These are phyloP conservation scores for Tadarida brasiliensis DNA, from an alignment of 2,797 vertebrate species.

Conservation along the genomic window DNA sequence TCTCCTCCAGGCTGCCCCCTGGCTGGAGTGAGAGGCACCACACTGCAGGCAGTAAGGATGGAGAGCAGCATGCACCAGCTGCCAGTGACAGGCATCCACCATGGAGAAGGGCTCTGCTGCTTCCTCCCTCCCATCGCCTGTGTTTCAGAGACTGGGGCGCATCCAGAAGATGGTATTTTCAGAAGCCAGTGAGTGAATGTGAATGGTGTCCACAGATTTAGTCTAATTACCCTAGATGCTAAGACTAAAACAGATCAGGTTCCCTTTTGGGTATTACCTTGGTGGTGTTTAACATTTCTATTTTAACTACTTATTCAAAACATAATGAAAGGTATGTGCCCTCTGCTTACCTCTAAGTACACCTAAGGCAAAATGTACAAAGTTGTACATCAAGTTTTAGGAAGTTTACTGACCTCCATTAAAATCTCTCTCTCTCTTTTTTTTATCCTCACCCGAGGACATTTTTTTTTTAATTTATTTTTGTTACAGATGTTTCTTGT, in stretches of 20 bases:
- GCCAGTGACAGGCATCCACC: not conserved
- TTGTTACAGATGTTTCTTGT: too few relatives aligned
- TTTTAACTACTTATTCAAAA: conserved; percentile 6
- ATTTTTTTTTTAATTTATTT: too few relatives aligned
- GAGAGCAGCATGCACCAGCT: not conserved
- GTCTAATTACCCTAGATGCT: not conserved
- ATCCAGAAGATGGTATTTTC: not conserved
- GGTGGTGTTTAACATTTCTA: not conserved
- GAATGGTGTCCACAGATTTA: not conserved
- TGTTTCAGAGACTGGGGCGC: not conserved
- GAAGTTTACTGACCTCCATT: not conserved
- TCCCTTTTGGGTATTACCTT: not conserved
- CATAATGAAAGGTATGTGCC: not conserved
- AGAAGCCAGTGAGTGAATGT: not conserved
- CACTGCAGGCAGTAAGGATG: not conserved
- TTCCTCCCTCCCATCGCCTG: not conserved
- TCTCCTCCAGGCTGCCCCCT: not conserved
- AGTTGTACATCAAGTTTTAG: not conserved
- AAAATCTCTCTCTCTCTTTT: too few relatives aligned
- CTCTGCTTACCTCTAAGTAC: not conserved
- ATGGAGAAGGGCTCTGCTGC: not conserved
- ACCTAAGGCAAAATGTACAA: not conserved
- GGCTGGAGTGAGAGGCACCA: not conserved
- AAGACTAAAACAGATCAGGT: not conserved
- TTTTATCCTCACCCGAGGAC: too few relatives aligned